Conservation (phyloP, 2,888 invertebrate species). For the Candidula unifasciata region DNA sequence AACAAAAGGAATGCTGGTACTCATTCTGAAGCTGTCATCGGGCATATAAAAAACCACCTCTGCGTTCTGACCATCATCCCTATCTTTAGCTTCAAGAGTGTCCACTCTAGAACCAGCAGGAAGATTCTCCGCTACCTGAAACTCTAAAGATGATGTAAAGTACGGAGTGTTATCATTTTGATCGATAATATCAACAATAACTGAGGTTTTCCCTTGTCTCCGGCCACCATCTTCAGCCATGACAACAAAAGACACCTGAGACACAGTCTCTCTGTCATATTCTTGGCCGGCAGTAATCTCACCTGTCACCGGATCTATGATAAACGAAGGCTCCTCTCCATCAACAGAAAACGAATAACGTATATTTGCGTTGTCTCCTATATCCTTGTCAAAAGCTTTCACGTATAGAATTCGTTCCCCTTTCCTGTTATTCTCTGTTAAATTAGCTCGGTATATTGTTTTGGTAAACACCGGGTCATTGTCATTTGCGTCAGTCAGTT, state of each 20-base stretch:
- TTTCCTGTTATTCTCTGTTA: slow-evolving; percentile 69
- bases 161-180: slow-evolving; percentile 68
- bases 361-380: slow-evolving; percentile 62
- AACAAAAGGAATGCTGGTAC: slow-evolving; percentile 60
- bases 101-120: slow-evolving; percentile 60
- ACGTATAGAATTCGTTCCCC: slow-evolving; percentile 66
- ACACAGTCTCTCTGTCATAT: slow-evolving; percentile 66
- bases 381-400: slow-evolving; percentile 68
- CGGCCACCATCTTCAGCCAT: slow-evolving; percentile 64
- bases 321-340: slow-evolving; percentile 56
- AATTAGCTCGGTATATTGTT: slow-evolving; percentile 60
- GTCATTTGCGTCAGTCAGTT: slow-evolving; percentile 73
- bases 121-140: slow-evolving; percentile 62
- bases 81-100: slow-evolving; percentile 62
- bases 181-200: slow-evolving; percentile 64
- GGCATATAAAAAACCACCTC: slow-evolving; percentile 57
- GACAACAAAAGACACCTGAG: slow-evolving; percentile 62
- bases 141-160: slow-evolving; percentile 58
- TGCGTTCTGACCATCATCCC: slow-evolving; percentile 65
- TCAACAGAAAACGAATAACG: slow-evolving; percentile 62
- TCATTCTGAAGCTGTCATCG: background rate
- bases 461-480: slow-evolving; percentile 69
- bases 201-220: slow-evolving; percentile 61
- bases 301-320: slow-evolving; percentile 65
- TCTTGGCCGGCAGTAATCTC: slow-evolving; percentile 61